A percentile compares a stretch with the other conserved stretches of the same genome.
Conservation (phyloP, 1,140 invertebrate genomes). For the Diploscapter pachys region DNA sequence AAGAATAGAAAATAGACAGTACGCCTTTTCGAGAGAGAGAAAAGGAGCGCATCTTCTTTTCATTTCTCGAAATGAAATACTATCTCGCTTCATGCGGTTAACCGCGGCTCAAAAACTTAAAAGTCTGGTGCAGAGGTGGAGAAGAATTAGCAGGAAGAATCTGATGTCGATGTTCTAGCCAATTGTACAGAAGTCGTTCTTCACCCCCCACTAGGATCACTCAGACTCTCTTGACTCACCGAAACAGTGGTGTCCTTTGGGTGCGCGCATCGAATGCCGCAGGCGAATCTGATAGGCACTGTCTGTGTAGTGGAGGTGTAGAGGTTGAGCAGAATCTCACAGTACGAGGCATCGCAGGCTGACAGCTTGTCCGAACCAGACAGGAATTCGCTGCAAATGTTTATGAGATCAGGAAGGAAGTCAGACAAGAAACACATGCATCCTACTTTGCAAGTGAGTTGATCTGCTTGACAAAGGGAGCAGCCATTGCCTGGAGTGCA, state of each 20-base stretch:
- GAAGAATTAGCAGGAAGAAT: no score
- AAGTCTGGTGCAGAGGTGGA: no score
- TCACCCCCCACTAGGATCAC: no score
- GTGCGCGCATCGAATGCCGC: background rate
- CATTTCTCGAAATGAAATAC: no score
- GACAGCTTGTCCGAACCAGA: constrained; percentile 13
- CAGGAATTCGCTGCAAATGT: constrained; percentile 19
- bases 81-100: no score
- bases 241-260: constrained; percentile 1
- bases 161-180: no score
- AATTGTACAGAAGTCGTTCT: no score
- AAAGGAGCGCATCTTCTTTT: no score
- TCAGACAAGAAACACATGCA: no score
- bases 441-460: constrained; percentile 19
- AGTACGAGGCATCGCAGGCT: constrained; percentile 21
- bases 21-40: no score
- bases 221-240: background rate
- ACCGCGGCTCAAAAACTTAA: no score
- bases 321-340: constrained; percentile 14
- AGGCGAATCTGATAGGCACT: constrained; percentile 6
- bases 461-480: constrained; percentile 5
- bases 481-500: background rate
- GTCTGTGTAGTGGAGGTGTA: constrained; percentile 1
- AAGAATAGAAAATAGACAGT: no score
- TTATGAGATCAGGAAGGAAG: background rate